Conservation (phyloP, 2,888 invertebrate genomes). For the Polymixis lichenea region DNA sequence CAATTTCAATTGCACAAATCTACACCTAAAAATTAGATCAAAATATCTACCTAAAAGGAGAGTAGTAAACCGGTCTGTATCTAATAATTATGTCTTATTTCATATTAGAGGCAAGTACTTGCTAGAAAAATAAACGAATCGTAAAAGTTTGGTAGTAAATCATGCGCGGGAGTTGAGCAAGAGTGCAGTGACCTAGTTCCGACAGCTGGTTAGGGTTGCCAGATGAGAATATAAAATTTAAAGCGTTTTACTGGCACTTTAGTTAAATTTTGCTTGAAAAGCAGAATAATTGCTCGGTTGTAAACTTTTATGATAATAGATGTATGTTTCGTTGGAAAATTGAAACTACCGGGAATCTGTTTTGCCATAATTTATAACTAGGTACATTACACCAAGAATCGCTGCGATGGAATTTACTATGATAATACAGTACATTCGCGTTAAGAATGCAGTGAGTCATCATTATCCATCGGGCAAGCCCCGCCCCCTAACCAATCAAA, state of each 20-base stretch:
- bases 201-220: constrained; percentile 54
- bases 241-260: constrained; percentile 40
- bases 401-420: not conserved
- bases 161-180: constrained; percentile 52
- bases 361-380: constrained; percentile 3
- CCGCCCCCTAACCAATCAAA: too few species aligned
- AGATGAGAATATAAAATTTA: constrained; percentile 32
- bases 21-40: not conserved
- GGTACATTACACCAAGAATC: not conserved
- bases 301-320: constrained; percentile 33
- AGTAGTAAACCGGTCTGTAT: constrained; percentile 1
- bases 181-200: constrained; percentile 65
- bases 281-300: constrained; percentile 33
- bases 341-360: not conserved
- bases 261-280: constrained; percentile 32
- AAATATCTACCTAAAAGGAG: not conserved
- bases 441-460: too few species aligned
- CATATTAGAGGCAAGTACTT: constrained; percentile 39
- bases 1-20: constrained; percentile 1
- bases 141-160: constrained; percentile 59
- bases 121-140: constrained; percentile 59
- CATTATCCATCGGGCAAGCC: too few species aligned
- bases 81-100: constrained; percentile 33
- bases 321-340: constrained; percentile 33
- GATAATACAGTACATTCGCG: too few species aligned